Percentiles rank a stretch among this genome's conserved stretches.
Evolutionary conservation across 2,888 invertebrate species (phyloP).

Genomic region (Timema cristinae): DNA sequence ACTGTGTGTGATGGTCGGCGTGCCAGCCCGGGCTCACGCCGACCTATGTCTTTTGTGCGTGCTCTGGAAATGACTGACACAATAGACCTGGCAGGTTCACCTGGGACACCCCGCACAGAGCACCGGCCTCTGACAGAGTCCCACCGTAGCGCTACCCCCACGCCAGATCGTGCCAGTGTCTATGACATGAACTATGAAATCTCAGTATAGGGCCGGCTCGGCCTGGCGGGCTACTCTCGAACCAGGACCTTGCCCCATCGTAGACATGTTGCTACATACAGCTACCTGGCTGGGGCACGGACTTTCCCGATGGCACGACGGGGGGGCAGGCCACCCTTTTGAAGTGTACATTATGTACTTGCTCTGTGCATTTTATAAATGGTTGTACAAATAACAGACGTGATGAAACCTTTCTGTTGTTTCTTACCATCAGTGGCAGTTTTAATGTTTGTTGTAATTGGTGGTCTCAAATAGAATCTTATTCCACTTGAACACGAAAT

Average conservation of each 20-base stretch:
- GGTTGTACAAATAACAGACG: too few species aligned
- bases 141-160: conserved; percentile 53
- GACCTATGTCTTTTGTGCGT: conserved; percentile 85
- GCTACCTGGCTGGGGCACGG: conserved; percentile 27
- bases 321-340: conserved; percentile 26
- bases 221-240: conserved; percentile 26
- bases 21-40: conserved; percentile 44
- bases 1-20: conserved; percentile 40
- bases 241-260: conserved; percentile 30
- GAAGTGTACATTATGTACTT: background rate
- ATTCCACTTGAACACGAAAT: too few species aligned
- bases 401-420: too few species aligned
- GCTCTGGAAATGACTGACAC: conserved; percentile 87
- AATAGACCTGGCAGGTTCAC: conserved; percentile 68
- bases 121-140: conserved; percentile 31
- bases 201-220: conserved; percentile 69
- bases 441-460: too few species aligned
- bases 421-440: too few species aligned
- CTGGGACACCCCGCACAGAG: conserved; percentile 41
- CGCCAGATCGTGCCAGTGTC: conserved; percentile 82
- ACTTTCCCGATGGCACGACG: conserved; percentile 31
- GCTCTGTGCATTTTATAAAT: too few species aligned
- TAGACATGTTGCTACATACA: conserved; percentile 24
- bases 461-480: too few species aligned
- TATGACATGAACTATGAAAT: conserved; percentile 96